Base-by-base conservation (phyloP, 2,797 vertebrate species). In the Argentina silus region DNA sequence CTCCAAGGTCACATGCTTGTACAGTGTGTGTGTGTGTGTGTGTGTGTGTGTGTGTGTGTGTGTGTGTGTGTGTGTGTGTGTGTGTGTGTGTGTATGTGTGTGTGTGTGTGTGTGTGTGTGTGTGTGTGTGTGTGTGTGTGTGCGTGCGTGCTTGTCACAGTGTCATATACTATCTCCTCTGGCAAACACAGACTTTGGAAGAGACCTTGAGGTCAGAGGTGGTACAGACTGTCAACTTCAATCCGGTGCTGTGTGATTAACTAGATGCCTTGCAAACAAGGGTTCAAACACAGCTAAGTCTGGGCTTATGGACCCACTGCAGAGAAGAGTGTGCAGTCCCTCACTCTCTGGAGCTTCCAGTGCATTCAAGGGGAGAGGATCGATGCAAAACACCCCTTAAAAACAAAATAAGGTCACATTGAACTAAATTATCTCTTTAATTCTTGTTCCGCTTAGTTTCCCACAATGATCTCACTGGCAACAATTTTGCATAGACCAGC, bases 181-280 rank as follows among this genome's bases (percentile, higher is more conserved):
- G 44, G 65, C 5, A n/a, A 19, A 53, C 44, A 14, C 62, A 47
- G 65, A 21, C 74, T 82, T 72, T 77, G 42, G 61, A 63, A 9
- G n/a, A 63, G 61, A 63, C 42, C 14, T 6, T 6, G 42, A 12
- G 36, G 61, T 63, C 61, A 63, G 36, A 10, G 7, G 15, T 44
- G 43, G 42, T 12, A 8, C 36, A 19, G 14, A 43, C 61, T 19
- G 42, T 63, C 42, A 10, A 17, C 15, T 63, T 15, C 61, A 63
- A 63, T 45, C 36, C 42, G 12, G n/a, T 14, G 44, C 61, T 42
- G n/a, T 19, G 55, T 7, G 55, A 21, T 57, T 57, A 19, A 57
- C 55, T 19, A 11, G 55, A 10, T 57, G 55, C 19, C 6, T 57
- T 57, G 55, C 19, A 10, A 57, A 57, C 55, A 19, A 17, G 55